These are phyloP conservation scores for Rostratula benghalensis DNA, from an alignment of 2,113 vertebrate species.

Conservation along the genomic window DNA sequence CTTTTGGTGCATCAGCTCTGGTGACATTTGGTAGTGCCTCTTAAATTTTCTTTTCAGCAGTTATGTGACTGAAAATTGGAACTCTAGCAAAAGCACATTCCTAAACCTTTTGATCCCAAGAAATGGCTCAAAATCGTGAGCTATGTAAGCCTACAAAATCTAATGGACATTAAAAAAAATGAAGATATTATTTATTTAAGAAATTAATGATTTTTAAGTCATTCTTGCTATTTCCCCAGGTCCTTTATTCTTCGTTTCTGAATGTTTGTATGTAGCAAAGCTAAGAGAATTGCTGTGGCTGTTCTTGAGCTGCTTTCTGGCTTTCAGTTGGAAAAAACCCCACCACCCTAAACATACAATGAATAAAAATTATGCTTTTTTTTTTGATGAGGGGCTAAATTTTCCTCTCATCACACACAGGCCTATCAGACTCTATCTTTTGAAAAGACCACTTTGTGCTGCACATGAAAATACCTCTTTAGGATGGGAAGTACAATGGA, in stretches of 20 bases:
- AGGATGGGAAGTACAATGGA: neutral
- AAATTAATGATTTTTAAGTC: neutral
- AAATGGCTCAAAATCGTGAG: neutral
- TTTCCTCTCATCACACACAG: neutral
- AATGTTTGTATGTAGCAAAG: neutral
- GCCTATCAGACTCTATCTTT: neutral
- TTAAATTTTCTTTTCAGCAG: neutral
- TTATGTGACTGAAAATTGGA: neutral
- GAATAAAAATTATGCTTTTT: neutral
- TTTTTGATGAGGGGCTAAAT: neutral
- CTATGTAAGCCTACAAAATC: neutral
- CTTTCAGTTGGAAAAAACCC: neutral
- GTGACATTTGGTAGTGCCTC: neutral
- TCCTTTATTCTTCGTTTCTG: neutral
- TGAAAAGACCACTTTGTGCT: neutral
- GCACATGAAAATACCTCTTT: conserved; percentile 3
- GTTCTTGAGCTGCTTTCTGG: neutral
- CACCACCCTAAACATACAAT: neutral
- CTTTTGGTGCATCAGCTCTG: neutral
- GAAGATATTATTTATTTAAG: neutral
- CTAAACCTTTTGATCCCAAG: neutral
- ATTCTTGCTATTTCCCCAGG: neutral
- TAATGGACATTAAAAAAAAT: neutral
- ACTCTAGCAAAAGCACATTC: neutral
- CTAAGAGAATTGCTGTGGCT: neutral